Percentiles rank a stretch among this genome's conserved stretches.
These are phyloP conservation scores for Platysteira castanea DNA, from an alignment of 2,113 vertebrate species.

Conservation along the genomic window DNA sequence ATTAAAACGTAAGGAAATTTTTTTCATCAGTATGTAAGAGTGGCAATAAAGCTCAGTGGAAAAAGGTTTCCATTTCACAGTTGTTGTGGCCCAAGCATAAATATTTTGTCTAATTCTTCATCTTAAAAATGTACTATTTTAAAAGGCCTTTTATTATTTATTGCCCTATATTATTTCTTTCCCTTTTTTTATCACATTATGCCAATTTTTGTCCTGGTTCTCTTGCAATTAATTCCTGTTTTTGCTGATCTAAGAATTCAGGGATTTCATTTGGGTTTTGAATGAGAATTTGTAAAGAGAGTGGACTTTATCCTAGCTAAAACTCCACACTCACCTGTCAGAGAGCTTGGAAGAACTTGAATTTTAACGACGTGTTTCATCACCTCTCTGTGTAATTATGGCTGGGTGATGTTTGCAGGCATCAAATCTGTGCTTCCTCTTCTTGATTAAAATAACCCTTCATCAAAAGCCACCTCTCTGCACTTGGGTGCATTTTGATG, in stretches of 20 bases:
- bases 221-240: background rate
- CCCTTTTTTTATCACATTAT: background rate
- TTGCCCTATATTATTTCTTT: background rate
- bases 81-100: background rate
- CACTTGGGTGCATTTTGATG: background rate
- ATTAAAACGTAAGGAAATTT: background rate
- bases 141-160: background rate
- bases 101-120: background rate
- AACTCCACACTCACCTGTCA: background rate
- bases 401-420: background rate
- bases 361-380: background rate
- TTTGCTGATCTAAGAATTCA: rapidly evolving
- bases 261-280: background rate
- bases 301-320: background rate
- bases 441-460: background rate
- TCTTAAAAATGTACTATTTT: background rate
- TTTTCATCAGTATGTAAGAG: background rate
- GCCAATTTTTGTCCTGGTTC: background rate
- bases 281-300: background rate
- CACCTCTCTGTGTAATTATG: background rate
- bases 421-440: background rate
- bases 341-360: background rate
- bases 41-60: background rate
- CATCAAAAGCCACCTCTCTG: background rate
- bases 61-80: background rate